Evolutionary conservation across 2,797 vertebrate species (phyloP).

Genomic region (Babyrousa celebensis): DNA sequence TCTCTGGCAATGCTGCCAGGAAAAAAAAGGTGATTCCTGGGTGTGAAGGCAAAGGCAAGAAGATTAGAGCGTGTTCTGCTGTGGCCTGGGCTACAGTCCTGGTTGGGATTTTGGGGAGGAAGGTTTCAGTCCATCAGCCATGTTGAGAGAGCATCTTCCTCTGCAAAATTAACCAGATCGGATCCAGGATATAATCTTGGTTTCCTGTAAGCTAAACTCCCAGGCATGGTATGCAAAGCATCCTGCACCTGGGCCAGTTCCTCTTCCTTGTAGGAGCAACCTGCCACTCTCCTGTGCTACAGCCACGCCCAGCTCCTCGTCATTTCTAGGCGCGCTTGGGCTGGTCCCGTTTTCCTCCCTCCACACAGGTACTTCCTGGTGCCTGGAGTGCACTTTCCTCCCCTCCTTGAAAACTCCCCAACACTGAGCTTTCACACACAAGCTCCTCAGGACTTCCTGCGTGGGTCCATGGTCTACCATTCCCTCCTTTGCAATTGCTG

Average conservation of each 20-base stretch:
- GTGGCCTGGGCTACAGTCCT: background rate
- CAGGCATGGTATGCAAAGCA: background rate
- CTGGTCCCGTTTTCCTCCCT: background rate
- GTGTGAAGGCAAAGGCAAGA: background rate
- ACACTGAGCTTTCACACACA: no score
- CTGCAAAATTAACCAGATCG: background rate
- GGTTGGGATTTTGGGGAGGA: background rate
- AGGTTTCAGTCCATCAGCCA: background rate
- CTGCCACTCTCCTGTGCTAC: background rate
- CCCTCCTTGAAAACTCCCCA: background rate
- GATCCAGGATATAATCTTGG: background rate
- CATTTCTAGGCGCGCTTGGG: background rate
- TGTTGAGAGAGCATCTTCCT: background rate
- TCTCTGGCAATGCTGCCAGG: background rate
- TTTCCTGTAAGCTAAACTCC: conserved; percentile 24
- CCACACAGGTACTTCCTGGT: fast-evolving
- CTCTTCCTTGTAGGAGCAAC: conserved; percentile 1
- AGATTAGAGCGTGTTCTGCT: background rate
- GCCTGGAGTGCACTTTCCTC: background rate
- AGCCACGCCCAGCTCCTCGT: background rate
- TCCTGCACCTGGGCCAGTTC: background rate
- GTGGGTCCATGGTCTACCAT: background rate
- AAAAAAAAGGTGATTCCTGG: background rate
- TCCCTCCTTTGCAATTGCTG: background rate
- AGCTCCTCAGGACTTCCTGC: background rate